phyloP scores from a whole-genome alignment of 1,140 invertebrate species.

The Magallana ariakensis region DNA sequence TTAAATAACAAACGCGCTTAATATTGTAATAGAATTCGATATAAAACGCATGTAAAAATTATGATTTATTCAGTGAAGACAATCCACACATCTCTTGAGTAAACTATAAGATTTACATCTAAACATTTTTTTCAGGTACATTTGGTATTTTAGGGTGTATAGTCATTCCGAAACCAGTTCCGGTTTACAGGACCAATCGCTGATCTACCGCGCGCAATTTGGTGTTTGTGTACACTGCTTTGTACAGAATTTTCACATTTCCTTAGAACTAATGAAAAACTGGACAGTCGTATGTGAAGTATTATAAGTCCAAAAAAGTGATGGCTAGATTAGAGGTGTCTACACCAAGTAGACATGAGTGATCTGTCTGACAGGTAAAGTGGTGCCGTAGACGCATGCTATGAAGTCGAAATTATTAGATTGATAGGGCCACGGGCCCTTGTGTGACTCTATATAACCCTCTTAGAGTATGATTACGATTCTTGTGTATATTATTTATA shows the following conservation, averaged over 20 bases:
- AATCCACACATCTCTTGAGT: too few relatives aligned
- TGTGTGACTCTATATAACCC: too few relatives aligned
- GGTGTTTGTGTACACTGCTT: neutral
- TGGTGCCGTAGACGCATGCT: neutral
- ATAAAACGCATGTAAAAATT: too few relatives aligned
- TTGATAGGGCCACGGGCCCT: neutral
- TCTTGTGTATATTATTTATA: too few relatives aligned
- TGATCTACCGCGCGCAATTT: conserved; percentile 24
- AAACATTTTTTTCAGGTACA: too few relatives aligned
- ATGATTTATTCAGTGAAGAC: too few relatives aligned
- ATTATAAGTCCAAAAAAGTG: neutral
- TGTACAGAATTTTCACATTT: neutral
- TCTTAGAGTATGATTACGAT: too few relatives aligned
- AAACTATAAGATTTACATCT: too few relatives aligned
- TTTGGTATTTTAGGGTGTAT: neutral
- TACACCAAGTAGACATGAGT: conserved; percentile 31
- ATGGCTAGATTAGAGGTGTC: neutral
- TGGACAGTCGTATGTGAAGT: neutral
- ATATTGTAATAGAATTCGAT: too few relatives aligned
- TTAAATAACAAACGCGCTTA: too few relatives aligned
- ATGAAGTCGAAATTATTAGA: neutral
- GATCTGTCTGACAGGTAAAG: conserved; percentile 19
- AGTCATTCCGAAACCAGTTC: neutral
- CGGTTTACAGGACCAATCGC: conserved; percentile 18
- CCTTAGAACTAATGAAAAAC: neutral